Evolutionary conservation across 1,140 invertebrate species (phyloP).

Genomic region (Listronotus bonariensis): DNA sequence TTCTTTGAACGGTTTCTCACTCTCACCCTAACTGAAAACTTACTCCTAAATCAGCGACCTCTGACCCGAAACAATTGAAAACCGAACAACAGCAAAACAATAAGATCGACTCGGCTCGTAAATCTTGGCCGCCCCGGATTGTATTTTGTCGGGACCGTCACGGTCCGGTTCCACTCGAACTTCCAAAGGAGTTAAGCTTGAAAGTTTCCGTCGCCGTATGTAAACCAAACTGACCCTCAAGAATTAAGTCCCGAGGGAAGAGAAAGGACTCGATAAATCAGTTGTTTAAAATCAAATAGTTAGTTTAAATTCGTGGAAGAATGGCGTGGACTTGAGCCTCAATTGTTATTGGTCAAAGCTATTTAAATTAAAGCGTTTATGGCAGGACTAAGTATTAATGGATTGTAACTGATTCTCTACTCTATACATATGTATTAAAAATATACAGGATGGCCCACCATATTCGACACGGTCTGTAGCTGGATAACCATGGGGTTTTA

Average conservation of each 20-base stretch:
- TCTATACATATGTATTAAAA: too few species aligned
- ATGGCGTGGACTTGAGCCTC: too few species aligned
- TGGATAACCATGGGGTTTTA: too few species aligned
- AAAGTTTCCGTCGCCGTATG: conserved; percentile 33
- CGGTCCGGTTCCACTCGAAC: conserved; percentile 30
- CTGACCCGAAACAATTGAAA: conserved; percentile 26
- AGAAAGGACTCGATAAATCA: conserved; percentile 24
- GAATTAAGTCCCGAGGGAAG: conserved; percentile 16
- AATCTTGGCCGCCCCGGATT: conserved; percentile 32
- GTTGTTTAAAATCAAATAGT: conserved; percentile 17
- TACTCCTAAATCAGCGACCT: conserved; percentile 19
- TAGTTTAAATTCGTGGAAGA: too few species aligned
- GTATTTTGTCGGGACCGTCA: conserved; percentile 35
- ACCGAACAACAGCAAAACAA: conserved; percentile 35
- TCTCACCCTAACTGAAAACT: too few species aligned
- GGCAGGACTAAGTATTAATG: too few species aligned
- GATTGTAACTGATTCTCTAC: too few species aligned
- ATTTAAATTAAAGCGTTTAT: too few species aligned
- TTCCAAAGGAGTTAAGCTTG: conserved; percentile 33
- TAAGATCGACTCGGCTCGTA: conserved; percentile 34
- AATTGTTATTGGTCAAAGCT: too few species aligned
- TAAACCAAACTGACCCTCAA: conserved; percentile 29
- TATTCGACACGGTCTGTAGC: too few species aligned
- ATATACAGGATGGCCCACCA: too few species aligned
- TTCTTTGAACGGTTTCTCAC: too few species aligned